A percentile compares a stretch with the other conserved stretches of the same genome.
phyloP scores from a whole-genome alignment of 2,888 invertebrate species.

The Bugulina stolonifera region DNA sequence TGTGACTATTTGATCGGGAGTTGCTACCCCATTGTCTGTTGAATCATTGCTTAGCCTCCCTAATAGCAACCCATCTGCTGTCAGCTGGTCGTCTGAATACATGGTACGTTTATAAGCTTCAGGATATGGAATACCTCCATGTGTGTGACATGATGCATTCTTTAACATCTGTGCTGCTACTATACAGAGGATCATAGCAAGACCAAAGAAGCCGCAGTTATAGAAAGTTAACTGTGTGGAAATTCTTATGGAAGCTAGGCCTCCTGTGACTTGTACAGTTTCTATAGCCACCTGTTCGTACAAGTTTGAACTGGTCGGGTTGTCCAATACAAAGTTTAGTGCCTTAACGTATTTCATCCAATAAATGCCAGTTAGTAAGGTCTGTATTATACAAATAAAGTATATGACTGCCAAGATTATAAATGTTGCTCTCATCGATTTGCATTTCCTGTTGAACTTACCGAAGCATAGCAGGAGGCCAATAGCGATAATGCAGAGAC shows the following conservation, averaged over 20 bases:
- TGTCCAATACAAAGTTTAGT: neutral
- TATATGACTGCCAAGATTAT: neutral
- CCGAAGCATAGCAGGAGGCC: neutral
- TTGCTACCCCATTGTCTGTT: constrained; percentile 15
- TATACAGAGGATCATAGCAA: constrained; percentile 7
- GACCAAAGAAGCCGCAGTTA: constrained; percentile 23
- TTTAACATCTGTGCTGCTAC: constrained; percentile 8
- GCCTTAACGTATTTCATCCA: constrained; percentile 14
- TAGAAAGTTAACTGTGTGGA: constrained; percentile 17
- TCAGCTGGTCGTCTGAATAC: constrained; percentile 17
- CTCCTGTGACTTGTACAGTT: constrained; percentile 15
- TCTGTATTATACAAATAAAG: neutral
- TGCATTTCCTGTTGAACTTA: neutral
- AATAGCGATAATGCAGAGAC: neutral
- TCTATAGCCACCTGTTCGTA: neutral
- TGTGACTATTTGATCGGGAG: constrained; percentile 21
- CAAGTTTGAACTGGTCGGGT: neutral
- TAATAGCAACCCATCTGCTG: neutral
- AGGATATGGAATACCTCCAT: neutral
- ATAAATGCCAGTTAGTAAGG: constrained; percentile 4
- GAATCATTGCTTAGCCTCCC: constrained; percentile 3
- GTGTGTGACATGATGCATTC: constrained; percentile 1
- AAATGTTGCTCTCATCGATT: neutral
- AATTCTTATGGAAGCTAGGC: constrained; percentile 9
- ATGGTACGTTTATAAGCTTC: neutral